These are phyloP conservation scores for Aphrocallistes beatrix DNA, from an alignment of 37 sponge, comb jelly and placozoan species.

Conservation along the genomic window DNA sequence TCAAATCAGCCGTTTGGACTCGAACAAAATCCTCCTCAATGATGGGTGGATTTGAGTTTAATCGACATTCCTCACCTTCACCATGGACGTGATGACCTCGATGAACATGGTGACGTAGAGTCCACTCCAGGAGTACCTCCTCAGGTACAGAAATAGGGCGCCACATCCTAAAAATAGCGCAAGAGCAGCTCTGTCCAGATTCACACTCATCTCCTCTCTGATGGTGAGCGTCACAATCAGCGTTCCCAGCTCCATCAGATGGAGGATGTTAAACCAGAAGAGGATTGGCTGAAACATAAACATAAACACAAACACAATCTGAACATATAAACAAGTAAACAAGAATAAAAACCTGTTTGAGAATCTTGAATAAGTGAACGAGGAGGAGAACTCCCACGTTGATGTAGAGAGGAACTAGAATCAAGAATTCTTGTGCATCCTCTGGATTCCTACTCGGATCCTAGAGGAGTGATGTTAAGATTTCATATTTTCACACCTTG, in stretches of 20 bases:
- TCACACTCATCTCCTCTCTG: neutral
- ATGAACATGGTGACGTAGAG: conserved; percentile 7
- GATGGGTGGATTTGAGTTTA: too few species aligned
- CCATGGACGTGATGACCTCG: neutral
- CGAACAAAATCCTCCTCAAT: too few species aligned
- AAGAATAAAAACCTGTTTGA: neutral
- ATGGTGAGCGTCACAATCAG: neutral
- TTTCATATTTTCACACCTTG: too few species aligned
- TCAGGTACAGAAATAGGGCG: neutral
- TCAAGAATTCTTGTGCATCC: too few species aligned
- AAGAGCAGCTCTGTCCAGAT: neutral
- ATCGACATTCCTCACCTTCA: neutral
- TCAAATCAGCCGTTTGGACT: too few species aligned
- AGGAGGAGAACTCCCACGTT: neutral
- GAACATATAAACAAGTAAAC: too few species aligned
- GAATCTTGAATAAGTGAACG: neutral
- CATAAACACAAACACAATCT: too few species aligned
- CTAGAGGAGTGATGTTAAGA: too few species aligned
- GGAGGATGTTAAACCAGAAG: neutral
- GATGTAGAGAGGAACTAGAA: neutral
- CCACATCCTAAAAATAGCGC: neutral
- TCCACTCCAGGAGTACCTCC: neutral
- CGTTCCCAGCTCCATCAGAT: neutral
- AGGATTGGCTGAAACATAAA: conserved; percentile 5
- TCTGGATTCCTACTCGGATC: too few species aligned